A percentile compares a stretch with the other conserved stretches of the same genome.
Conservation (phyloP, 2,797 vertebrate species). For the Liparis tanakae region DNA sequence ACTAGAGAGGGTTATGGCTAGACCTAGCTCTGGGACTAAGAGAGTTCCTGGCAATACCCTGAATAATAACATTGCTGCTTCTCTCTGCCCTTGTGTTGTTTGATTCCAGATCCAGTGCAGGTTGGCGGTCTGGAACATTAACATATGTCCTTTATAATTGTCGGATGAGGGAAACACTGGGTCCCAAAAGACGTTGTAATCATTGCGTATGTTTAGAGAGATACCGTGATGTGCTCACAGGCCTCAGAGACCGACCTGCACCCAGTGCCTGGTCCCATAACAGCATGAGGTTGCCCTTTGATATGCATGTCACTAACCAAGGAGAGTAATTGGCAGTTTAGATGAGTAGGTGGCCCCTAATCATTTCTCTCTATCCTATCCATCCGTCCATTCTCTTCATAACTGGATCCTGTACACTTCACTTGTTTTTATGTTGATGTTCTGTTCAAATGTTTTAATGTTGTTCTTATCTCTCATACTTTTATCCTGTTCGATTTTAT, state of each 20-base stretch:
- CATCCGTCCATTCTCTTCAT: no score
- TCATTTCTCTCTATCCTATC: no score
- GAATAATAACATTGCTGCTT: conserved; percentile 24
- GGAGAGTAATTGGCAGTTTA: no score
- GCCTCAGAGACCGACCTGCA: conserved; percentile 35
- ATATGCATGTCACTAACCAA: no score
- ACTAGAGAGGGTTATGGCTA: conserved; percentile 35
- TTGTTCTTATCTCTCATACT: no score
- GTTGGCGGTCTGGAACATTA: conserved; percentile 62
- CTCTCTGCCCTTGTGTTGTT: conserved; percentile 34
- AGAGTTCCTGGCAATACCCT: conserved; percentile 52
- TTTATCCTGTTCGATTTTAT: no score
- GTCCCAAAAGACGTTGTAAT: conserved; percentile 46
- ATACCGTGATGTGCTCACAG: conserved; percentile 30
- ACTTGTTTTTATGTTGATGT: no score
- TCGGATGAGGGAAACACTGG: conserved; percentile 32
- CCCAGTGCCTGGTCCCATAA: conserved; percentile 12
- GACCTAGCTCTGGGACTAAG: conserved; percentile 34
- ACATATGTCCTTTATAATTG: conserved; percentile 46
- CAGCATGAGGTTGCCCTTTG: not conserved
- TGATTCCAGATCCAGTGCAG: conserved; percentile 47
- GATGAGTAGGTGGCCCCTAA: no score
- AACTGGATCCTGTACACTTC: no score
- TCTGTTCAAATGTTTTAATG: no score
- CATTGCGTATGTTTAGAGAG: conserved; percentile 34